phyloP scores from a whole-genome alignment of 23 tunicate genomes.

The Ciona savignyi region DNA sequence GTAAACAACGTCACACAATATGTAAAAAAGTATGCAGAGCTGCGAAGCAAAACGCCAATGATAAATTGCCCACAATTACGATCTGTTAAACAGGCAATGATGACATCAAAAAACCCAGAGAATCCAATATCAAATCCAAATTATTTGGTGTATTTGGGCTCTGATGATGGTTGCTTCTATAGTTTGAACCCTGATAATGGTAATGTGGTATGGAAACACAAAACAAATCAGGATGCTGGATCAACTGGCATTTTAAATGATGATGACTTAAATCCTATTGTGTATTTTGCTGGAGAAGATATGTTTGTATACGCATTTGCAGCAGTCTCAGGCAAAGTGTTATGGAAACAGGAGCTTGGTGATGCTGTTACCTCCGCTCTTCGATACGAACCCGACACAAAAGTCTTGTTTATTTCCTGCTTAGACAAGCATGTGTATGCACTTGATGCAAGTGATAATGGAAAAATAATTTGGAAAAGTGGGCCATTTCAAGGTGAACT shows the following conservation, averaged over 20 bases:
- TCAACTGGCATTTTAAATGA: constrained; percentile 8
- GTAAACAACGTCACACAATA: background rate
- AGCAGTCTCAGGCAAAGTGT: background rate
- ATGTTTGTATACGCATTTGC: constrained; percentile 3
- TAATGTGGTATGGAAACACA: constrained; percentile 3
- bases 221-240: constrained; percentile 11
- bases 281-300: constrained; percentile 16
- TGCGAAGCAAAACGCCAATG: background rate
- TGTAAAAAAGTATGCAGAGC: background rate
- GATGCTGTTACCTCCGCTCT: constrained; percentile 14
- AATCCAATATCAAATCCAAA: background rate
- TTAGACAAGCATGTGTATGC: constrained; percentile 16
- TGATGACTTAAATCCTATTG: background rate
- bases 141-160: background rate
- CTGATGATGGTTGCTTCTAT: constrained; percentile 21
- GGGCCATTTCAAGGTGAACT: constrained; percentile 12
- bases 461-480: constrained; percentile 3
- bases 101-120: background rate
- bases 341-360: constrained; percentile 11
- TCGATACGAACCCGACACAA: background rate
- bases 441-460: background rate
- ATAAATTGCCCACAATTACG: background rate
- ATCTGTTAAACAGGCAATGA: background rate
- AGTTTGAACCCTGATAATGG: background rate
- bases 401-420: background rate